Conservation (phyloP, 2,113 vertebrate species). For the Alaudala cheleensis region DNA sequence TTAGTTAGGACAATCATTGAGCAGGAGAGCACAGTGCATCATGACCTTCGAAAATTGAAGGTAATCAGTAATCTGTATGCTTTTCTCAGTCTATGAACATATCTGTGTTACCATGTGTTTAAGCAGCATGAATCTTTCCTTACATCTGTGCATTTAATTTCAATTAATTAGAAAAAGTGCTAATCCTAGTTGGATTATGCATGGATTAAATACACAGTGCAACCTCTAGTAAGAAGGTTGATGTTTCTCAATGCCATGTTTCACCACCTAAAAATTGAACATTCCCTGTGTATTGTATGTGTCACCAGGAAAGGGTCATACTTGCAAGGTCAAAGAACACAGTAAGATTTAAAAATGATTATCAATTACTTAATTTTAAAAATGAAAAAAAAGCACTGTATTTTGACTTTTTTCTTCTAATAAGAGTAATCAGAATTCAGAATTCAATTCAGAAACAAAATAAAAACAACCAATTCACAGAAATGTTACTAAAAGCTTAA, state of each 20-base stretch:
- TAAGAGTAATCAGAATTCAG: background rate
- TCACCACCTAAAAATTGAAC: background rate
- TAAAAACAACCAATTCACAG: background rate
- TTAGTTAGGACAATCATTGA: background rate
- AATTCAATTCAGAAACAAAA: background rate
- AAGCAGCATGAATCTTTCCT: slow-evolving; percentile 33
- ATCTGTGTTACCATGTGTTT: slow-evolving; percentile 10
- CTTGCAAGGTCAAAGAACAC: background rate
- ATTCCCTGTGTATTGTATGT: background rate
- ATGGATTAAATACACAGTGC: slow-evolving; percentile 13
- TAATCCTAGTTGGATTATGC: slow-evolving; percentile 47
- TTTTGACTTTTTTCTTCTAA: background rate
- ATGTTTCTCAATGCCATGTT: background rate
- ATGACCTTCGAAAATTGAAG: background rate
- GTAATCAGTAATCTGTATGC: background rate
- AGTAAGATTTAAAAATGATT: background rate
- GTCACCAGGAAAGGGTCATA: background rate
- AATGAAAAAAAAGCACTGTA: background rate
- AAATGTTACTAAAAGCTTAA: background rate
- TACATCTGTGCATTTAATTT: slow-evolving; percentile 57
- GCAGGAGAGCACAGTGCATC: background rate
- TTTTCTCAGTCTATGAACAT: background rate
- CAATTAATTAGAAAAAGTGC: slow-evolving; percentile 50
- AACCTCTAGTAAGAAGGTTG: background rate
- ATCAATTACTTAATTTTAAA: background rate